phyloP scores from a whole-genome alignment of 2,888 invertebrate species.

The Diachrysia chrysitis region DNA sequence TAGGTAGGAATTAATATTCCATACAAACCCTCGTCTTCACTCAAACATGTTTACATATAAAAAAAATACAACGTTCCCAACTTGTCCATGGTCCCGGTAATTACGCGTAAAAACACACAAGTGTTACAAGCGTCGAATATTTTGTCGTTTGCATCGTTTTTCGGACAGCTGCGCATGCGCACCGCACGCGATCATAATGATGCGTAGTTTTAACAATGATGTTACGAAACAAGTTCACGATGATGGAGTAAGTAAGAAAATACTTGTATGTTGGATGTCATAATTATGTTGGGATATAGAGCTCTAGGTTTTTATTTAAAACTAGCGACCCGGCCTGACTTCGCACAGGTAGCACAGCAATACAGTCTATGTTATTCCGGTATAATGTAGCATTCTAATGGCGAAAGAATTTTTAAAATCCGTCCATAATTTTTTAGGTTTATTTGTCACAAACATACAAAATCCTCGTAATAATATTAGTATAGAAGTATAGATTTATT shows the following conservation, averaged over 20 bases:
- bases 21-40: not conserved
- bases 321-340: no score
- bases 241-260: not conserved
- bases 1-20: not conserved
- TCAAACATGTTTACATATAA: not conserved
- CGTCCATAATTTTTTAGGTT: no score
- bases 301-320: no score
- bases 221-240: conserved; percentile 15
- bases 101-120: conserved; percentile 55
- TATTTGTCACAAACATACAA: no score
- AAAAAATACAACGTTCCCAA: conserved; percentile 34
- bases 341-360: no score
- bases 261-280: no score
- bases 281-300: no score
- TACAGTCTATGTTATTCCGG: no score
- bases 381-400: no score
- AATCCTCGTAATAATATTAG: no score
- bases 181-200: conserved; percentile 49
- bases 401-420: no score
- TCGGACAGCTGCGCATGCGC: conserved; percentile 53
- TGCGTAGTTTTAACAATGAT: conserved; percentile 32
- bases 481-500: no score
- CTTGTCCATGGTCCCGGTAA: conserved; percentile 44
- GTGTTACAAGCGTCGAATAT: conserved; percentile 56
- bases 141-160: conserved; percentile 39